phyloP scores from a whole-genome alignment of 2,888 invertebrate genomes.

The Frankliniella fusca region DNA sequence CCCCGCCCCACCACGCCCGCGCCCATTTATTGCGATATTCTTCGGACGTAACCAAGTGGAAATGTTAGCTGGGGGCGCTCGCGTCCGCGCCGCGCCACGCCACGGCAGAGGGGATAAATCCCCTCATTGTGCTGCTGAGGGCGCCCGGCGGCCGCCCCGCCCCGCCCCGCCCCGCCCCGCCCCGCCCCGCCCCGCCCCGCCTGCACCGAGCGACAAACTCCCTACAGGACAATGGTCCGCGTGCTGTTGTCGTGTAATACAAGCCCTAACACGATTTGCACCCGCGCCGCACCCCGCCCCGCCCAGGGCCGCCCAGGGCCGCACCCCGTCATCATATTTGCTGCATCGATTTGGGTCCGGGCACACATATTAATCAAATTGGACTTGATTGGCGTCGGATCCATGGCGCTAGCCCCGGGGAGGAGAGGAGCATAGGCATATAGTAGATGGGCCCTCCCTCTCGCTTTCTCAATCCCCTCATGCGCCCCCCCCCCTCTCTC shows the following conservation, averaged over 20 bases:
- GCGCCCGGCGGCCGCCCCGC: not conserved
- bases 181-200: not conserved
- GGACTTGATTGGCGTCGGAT: slow-evolving; percentile 4
- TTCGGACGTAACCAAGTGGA: slow-evolving; percentile 30
- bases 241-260: slow-evolving; percentile 22
- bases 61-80: slow-evolving; percentile 13
- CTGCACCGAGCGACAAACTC: slow-evolving; percentile 22
- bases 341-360: not conserved
- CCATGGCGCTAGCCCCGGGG: not conserved
- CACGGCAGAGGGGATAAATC: not conserved
- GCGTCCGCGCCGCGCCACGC: not conserved
- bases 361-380: slow-evolving; percentile 20
- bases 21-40: slow-evolving; percentile 30
- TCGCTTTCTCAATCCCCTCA: not conserved
- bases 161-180: too few relatives aligned
- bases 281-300: not conserved
- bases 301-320: too few relatives aligned
- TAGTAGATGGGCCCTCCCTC: too few relatives aligned
- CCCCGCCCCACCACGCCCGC: not conserved
- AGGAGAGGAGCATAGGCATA: not conserved
- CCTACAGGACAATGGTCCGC: not conserved
- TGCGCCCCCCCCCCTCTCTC: not conserved
- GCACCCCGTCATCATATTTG: not conserved
- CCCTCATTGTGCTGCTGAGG: not conserved
- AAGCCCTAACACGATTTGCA: slow-evolving; percentile 18